Evolutionary conservation across 2,888 invertebrate species (phyloP), one percentile per base, ranked within the genome.

Genomic region (Microctonus hyperodae): DNA sequence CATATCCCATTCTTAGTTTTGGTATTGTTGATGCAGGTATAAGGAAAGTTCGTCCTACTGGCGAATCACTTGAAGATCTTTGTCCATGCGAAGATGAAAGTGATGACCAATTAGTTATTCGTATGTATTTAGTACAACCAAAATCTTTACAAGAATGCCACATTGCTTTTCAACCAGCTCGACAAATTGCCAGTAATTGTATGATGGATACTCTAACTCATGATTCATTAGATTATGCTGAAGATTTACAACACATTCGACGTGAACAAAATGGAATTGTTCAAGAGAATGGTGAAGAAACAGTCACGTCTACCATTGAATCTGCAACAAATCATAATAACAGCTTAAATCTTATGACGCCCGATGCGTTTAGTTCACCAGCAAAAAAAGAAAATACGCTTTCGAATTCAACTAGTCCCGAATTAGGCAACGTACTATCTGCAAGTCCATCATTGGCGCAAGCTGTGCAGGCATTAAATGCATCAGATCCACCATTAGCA

Each of bases 1-100:
- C 94, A 0, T 93, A 93, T 74, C 93, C 96, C 0, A 92, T 96
- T 75, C 86, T 98, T 56, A 95, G 96, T 78, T 94, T 96, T 82
- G 93, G 94, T 66, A 93, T 97, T 72, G 88, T 92, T 1, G 93
- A 94, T 78, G 94, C 96, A 0, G 89, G 90, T 13, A 83, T 79
- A 74, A 72, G 79, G 9, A 83, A 79, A 68, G 72, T 84, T 22
- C 76, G 81, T 48, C 76, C 82, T 0, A 79, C 78, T 5, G 79
- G 82, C 0, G 83, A 82, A 68, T 83, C 82, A 0, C 65, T 83
- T 0, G 90, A 90, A 70, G 90, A 90, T 74, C 81, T 89, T 62
- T 79, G 79, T 51, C 79, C 82, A 2, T 82, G 82, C 31, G 88
- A 88, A 60, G 87, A 87, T 58, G 90, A 89, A 64, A 87, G 86